Evolutionary conservation across 2,113 vertebrate species (phyloP).

Genomic region (Oncorhynchus kisutch): DNA sequence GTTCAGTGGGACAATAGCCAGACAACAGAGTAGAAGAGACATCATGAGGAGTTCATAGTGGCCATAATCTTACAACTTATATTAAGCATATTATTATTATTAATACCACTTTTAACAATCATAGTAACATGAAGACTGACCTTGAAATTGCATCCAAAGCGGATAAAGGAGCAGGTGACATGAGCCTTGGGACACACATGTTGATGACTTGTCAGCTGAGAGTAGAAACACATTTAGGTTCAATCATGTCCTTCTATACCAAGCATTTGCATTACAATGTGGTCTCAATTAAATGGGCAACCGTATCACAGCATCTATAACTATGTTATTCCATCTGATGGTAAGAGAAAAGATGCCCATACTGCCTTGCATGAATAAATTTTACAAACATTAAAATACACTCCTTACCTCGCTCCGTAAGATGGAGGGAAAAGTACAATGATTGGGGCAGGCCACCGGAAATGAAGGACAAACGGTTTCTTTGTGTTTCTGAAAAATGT

Average conservation of each 20-base stretch:
- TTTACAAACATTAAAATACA: neutral
- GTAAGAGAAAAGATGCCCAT: too few relatives aligned
- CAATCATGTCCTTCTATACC: neutral
- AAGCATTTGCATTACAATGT: neutral
- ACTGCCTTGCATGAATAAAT: neutral
- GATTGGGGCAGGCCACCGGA: constrained; percentile 92
- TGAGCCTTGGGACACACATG: constrained; percentile 96
- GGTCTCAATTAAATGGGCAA: neutral
- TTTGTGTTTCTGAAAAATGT: constrained; percentile 86
- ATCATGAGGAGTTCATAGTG: too few relatives aligned
- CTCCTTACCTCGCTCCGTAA: constrained; percentile 89
- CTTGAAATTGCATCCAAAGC: constrained; percentile 95
- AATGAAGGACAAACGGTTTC: constrained; percentile 91
- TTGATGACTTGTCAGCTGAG: constrained; percentile 73
- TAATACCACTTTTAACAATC: too few relatives aligned
- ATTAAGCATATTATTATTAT: too few relatives aligned
- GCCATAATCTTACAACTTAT: too few relatives aligned
- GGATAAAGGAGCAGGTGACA: constrained; percentile 91
- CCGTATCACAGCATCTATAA: neutral
- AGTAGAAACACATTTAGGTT: constrained; percentile 9
- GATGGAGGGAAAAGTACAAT: constrained; percentile 87
- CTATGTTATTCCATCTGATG: neutral
- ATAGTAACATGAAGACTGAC: constrained; percentile 66
- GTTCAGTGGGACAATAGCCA: too few relatives aligned
- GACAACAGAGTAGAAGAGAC: too few relatives aligned